phyloP scores from a whole-genome alignment of 2,888 invertebrate genomes.

The Melikaiella ostensackeni region DNA sequence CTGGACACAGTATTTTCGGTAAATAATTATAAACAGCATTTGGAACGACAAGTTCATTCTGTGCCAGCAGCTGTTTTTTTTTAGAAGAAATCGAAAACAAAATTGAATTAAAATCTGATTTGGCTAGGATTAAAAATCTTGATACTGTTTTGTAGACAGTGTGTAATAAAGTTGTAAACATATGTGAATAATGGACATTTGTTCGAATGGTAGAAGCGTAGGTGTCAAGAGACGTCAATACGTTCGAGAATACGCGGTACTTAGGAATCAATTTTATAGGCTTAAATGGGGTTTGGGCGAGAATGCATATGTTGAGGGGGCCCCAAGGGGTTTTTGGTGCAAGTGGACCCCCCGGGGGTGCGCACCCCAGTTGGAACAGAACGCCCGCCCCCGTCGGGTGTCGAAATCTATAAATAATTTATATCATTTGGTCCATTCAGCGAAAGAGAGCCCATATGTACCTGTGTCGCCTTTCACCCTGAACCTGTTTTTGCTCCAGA shows the following conservation, averaged over 20 bases:
- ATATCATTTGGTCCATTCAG: slow-evolving; percentile 76
- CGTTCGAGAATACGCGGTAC: slow-evolving; percentile 68
- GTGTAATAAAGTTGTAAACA: slow-evolving; percentile 11
- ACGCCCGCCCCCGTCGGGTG: slow-evolving; percentile 65
- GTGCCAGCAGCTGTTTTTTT: too few species aligned
- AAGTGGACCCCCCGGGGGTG: slow-evolving; percentile 73
- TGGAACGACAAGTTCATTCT: too few species aligned
- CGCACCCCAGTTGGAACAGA: slow-evolving; percentile 65
- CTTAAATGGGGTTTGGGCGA: slow-evolving; percentile 59
- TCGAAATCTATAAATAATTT: slow-evolving; percentile 77
- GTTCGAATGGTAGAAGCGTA: slow-evolving; percentile 52
- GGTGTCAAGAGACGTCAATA: slow-evolving; percentile 71
- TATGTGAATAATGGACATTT: slow-evolving; percentile 23
- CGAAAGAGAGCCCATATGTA: slow-evolving; percentile 72
- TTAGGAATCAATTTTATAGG: slow-evolving; percentile 75
- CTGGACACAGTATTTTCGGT: too few species aligned
- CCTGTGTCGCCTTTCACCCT: slow-evolving; percentile 75
- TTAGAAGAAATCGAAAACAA: too few species aligned
- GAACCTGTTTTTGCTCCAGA: slow-evolving; percentile 60
- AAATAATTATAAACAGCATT: too few species aligned
- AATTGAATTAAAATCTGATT: too few species aligned
- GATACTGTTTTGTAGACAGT: slow-evolving; percentile 32
- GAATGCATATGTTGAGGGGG: slow-evolving; percentile 75
- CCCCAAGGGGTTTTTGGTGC: slow-evolving; percentile 72
- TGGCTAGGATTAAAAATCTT: neutral